These are phyloP conservation scores for Drosophila pegasa DNA, from an alignment of 2,888 invertebrate genomes.

Conservation along the genomic window DNA sequence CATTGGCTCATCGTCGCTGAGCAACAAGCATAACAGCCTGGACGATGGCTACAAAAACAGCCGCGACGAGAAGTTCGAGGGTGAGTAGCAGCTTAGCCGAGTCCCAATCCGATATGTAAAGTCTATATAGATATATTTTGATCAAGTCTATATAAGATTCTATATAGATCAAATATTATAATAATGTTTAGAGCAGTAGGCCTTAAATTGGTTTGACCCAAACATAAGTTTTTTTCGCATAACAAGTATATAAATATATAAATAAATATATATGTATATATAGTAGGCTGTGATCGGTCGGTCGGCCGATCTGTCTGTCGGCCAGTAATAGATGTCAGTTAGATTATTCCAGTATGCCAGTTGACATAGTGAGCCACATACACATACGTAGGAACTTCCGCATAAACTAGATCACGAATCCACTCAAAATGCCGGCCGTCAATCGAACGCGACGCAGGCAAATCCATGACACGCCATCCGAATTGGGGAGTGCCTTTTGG, in stretches of 20 bases:
- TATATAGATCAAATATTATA: no score
- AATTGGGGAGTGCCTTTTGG: slow-evolving; percentile 64
- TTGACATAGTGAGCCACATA: slow-evolving; percentile 21
- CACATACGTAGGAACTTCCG: slow-evolving; percentile 6
- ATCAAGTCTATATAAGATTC: no score
- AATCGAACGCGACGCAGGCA: slow-evolving; percentile 23
- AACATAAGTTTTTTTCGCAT: background rate
- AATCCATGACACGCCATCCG: slow-evolving; percentile 38
- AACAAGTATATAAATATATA: background rate
- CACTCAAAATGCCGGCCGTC: slow-evolving; percentile 23
- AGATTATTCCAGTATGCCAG: slow-evolving; percentile 18
- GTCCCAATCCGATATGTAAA: no score
- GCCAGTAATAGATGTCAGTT: background rate
- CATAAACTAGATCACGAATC: slow-evolving; percentile 12
- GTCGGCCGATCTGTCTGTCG: background rate
- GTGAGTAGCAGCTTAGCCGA: slow-evolving; percentile 59
- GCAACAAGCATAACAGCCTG: slow-evolving; percentile 64
- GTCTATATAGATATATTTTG: no score
- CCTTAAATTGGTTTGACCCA: background rate
- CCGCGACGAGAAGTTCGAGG: slow-evolving; percentile 82
- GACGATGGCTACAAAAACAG: slow-evolving; percentile 74
- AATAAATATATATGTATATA: slow-evolving; percentile 4
- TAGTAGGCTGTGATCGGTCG: slow-evolving; percentile 6
- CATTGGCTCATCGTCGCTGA: slow-evolving; percentile 68
- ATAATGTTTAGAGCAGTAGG: background rate